Conservation (phyloP, 2,797 vertebrate genomes). For the Mormyrops attenuatus region DNA sequence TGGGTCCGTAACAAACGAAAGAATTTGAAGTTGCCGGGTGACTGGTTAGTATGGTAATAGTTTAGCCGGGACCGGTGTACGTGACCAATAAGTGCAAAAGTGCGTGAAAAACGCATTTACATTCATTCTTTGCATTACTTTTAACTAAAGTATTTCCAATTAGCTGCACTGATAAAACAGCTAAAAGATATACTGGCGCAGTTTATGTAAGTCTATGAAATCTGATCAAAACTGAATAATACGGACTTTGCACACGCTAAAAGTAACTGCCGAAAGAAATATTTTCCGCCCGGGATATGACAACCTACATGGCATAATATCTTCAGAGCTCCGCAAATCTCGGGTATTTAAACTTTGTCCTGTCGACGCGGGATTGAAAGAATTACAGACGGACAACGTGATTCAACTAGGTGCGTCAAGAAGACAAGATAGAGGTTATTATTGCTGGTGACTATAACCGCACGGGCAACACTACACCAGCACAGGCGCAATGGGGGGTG, state of each 20-base stretch:
- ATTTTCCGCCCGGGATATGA: not conserved
- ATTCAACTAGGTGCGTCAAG: not conserved
- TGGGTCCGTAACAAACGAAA: constrained; percentile 46
- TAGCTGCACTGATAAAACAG: not conserved
- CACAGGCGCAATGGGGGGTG: not conserved
- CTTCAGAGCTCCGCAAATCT: not conserved
- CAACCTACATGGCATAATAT: not conserved
- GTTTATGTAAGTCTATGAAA: too few species aligned
- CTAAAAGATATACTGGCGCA: too few species aligned
- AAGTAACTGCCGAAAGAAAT: not conserved
- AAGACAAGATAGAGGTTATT: not conserved
- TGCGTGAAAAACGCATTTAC: not conserved
- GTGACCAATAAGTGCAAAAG: not conserved
- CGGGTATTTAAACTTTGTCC: not conserved
- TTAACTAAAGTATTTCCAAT: not conserved
- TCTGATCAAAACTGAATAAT: too few species aligned
- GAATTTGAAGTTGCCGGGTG: constrained; percentile 52
- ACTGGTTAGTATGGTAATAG: constrained; percentile 27
- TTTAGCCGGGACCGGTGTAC: not conserved
- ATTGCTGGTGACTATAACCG: not conserved
- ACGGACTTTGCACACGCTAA: not conserved
- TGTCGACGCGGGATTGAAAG: not conserved
- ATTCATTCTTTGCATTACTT: not conserved
- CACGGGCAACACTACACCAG: not conserved
- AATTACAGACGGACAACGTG: not conserved